A percentile compares a stretch with the other conserved stretches of the same genome.
Conservation (phyloP, 1,140 invertebrate species). For the Drosophila eugracilis region DNA sequence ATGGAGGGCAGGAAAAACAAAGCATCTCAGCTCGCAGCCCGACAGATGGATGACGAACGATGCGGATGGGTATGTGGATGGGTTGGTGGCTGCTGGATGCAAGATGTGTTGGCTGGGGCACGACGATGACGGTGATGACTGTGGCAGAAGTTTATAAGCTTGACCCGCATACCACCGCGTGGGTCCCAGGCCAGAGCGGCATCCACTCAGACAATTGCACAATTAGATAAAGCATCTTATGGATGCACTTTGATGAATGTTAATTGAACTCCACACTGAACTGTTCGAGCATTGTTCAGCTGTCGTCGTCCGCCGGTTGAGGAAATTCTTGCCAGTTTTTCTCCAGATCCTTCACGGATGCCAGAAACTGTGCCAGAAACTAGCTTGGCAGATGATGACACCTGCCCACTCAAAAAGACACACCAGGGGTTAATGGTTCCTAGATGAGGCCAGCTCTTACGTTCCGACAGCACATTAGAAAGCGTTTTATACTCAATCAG, state of each 20-base stretch:
- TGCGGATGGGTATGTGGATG: constrained; percentile 35
- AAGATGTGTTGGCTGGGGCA: constrained; percentile 12
- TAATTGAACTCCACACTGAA: constrained; percentile 65
- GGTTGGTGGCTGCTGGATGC: constrained; percentile 1
- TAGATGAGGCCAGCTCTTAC: constrained; percentile 28
- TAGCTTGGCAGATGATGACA: constrained; percentile 26
- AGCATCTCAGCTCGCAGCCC: constrained; percentile 55
- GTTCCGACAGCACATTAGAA: constrained; percentile 50
- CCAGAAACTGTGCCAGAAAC: constrained; percentile 38
- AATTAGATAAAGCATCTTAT: constrained; percentile 72
- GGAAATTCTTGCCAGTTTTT: constrained; percentile 50
- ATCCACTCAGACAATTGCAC: constrained; percentile 37
- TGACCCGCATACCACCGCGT: constrained; percentile 76
- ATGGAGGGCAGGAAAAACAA: constrained; percentile 17
- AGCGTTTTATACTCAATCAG: constrained; percentile 22
- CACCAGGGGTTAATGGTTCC: constrained; percentile 32
- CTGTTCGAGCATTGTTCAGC: constrained; percentile 59
- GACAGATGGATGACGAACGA: constrained; percentile 45
- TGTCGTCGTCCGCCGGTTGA: constrained; percentile 14
- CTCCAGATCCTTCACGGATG: constrained; percentile 64
- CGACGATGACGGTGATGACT: constrained; percentile 50
- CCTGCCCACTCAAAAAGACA: constrained; percentile 28
- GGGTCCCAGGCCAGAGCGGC: constrained; percentile 38
- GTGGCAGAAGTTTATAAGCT: constrained; percentile 65
- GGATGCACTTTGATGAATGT: constrained; percentile 74